Base-by-base conservation (phyloP, 2,888 invertebrate species). In the Synanthedon vespiformis region DNA sequence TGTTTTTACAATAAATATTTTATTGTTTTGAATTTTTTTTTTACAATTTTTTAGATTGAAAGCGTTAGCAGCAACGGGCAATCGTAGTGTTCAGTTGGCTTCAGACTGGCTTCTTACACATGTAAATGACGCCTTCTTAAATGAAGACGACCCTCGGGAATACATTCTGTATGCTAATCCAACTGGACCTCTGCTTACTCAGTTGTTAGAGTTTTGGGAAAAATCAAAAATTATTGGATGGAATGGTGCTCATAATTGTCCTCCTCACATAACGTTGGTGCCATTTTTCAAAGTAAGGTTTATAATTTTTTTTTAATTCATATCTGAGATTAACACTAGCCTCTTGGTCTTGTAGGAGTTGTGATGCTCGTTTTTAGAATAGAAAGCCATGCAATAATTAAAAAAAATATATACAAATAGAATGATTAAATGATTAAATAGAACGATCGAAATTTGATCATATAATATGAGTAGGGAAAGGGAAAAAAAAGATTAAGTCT, bases 61-160 rank as follows among this genome's bases (percentile, higher is more conserved):
- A 72, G 96, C 96, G 4, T 78, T 97, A 56, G 95, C 96, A 13
- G 95, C 96, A 10, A 97, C 96, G 3, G 96, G 96, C 14, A 92
- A 96, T 74, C 89, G 94, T 55, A 94, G 95, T 57, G 94, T 95
- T 27, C 95, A 96, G 75, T 86, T 95, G 56, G 96, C 96, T 8
- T 94, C 95, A 1, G 96, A 96, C 72, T 97, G 96, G 97, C 83
- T 97, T 11, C 75, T 96, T 56, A 95, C 95, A 6, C 97, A 97
- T 71, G 95, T 96, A 0, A 93, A 94, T 69, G 97, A 97, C 80
- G 89, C 93, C 0, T 90, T 90, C 16, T 83, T 97, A 51, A 95
- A 97, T 73, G 90, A 92, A 51, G 90, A 90, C 50, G 89, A 90
- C 40, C 93, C 94, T 0, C 88, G 97, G 57, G 95, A 97, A 77